Evolutionary conservation across 2,797 vertebrate species (phyloP).

Genomic region (Tachyglossus aculeatus): DNA sequence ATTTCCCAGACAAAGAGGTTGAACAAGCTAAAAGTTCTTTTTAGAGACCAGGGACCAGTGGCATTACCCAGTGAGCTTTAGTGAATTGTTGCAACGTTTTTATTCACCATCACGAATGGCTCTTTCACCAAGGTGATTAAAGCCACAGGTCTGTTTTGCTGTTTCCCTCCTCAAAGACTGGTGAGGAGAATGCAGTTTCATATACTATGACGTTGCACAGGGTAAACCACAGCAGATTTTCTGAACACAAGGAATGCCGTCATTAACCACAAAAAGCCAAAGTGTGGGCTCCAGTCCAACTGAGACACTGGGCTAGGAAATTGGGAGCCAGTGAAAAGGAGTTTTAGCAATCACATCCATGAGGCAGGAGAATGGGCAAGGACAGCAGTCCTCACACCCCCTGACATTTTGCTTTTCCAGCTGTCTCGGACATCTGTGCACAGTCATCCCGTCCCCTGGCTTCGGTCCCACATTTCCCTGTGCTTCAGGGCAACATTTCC

Average conservation of each 20-base stretch:
- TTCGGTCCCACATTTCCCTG: too few species aligned
- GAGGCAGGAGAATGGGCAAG: too few species aligned
- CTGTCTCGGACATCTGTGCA: not conserved
- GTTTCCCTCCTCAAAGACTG: slow-evolving; percentile 14
- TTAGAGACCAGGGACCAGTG: not conserved
- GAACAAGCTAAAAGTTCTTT: not conserved
- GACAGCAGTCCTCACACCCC: too few species aligned
- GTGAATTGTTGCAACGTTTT: slow-evolving; percentile 1
- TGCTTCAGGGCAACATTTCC: slow-evolving; percentile 1
- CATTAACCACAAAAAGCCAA: slow-evolving; percentile 24
- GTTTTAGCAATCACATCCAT: too few species aligned
- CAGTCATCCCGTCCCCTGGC: not conserved
- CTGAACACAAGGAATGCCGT: slow-evolving; percentile 3
- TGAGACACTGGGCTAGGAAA: slow-evolving; percentile 7
- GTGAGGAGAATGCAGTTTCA: slow-evolving; percentile 22
- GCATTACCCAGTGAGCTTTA: slow-evolving; percentile 15
- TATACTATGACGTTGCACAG: slow-evolving; percentile 40
- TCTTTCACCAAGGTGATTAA: slow-evolving; percentile 5
- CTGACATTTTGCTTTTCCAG: not conserved
- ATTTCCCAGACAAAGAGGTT: not conserved
- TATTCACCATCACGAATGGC: not conserved
- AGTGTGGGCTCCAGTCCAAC: slow-evolving; percentile 17
- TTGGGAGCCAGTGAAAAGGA: slow-evolving; percentile 32
- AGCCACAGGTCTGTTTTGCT: slow-evolving; percentile 13
- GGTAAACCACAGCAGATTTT: slow-evolving; percentile 52